Evolutionary conservation across 2,888 invertebrate genomes (phyloP).

Genomic region (Blastobasis adustella): DNA sequence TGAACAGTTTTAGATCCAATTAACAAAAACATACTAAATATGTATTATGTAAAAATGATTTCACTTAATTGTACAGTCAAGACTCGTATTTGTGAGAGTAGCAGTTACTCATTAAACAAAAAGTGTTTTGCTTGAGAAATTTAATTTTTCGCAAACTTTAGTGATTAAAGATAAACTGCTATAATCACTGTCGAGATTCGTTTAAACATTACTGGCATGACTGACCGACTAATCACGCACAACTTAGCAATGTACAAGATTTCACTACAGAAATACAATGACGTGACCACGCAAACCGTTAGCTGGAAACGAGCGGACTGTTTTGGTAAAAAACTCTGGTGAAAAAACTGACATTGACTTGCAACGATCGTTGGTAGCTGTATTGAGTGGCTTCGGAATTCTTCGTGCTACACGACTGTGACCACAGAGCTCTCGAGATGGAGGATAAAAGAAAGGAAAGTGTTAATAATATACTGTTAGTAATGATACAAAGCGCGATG

Average conservation of each 20-base stretch:
- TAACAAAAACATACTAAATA: too few species aligned
- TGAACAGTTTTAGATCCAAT: too few species aligned
- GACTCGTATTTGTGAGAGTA: too few species aligned
- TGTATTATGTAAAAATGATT: too few species aligned
- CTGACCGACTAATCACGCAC: constrained; percentile 20
- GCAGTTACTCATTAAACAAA: too few species aligned
- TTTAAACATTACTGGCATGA: constrained; percentile 3
- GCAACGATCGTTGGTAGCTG: constrained; percentile 6
- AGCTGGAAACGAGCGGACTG: neutral
- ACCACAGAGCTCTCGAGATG: constrained; percentile 1
- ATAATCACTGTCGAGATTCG: too few species aligned
- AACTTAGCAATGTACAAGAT: constrained; percentile 16
- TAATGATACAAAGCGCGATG: constrained; percentile 7
- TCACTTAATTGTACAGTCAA: too few species aligned
- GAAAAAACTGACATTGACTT: constrained; percentile 1
- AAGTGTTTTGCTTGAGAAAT: too few species aligned
- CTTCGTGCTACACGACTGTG: constrained; percentile 1
- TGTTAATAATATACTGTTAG: constrained; percentile 2
- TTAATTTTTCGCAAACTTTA: too few species aligned
- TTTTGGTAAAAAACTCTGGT: neutral
- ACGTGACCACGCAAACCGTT: constrained; percentile 13
- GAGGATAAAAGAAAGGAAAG: constrained; percentile 11
- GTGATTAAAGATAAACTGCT: too few species aligned
- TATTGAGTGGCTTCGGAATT: neutral
- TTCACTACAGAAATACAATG: constrained; percentile 18